Percentiles rank a stretch among this genome's conserved stretches.
These are phyloP conservation scores for Cryptocephalus moraei DNA, from an alignment of 2,888 invertebrate species.

Conservation along the genomic window DNA sequence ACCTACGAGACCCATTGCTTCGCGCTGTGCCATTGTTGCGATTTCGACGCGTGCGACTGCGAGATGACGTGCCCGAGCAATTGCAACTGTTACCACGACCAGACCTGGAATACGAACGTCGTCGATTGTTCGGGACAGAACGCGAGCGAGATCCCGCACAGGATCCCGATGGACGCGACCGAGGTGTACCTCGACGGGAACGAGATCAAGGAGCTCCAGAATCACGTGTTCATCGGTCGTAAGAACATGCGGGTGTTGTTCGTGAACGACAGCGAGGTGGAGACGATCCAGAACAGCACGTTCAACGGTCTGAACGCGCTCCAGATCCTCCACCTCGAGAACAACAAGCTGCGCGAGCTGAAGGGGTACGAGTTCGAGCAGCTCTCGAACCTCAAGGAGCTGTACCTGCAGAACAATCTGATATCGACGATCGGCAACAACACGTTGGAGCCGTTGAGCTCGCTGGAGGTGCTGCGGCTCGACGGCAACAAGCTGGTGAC, in stretches of 20 bases:
- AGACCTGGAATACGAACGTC: slow-evolving; percentile 85
- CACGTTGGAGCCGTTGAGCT: slow-evolving; percentile 67
- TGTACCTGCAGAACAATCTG: slow-evolving; percentile 78
- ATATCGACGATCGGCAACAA: slow-evolving; percentile 70
- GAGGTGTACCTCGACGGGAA: slow-evolving; percentile 89
- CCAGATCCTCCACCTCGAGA: slow-evolving; percentile 72
- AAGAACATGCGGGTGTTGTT: slow-evolving; percentile 80
- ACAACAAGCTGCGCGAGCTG: slow-evolving; percentile 68
- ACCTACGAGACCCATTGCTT: slow-evolving; percentile 90
- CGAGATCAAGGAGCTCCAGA: slow-evolving; percentile 70
- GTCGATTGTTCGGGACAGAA: slow-evolving; percentile 81
- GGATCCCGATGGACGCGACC: slow-evolving; percentile 90
- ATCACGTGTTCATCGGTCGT: slow-evolving; percentile 81
- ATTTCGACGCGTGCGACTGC: slow-evolving; percentile 93
- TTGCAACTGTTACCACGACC: slow-evolving; percentile 91
- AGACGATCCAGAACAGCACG: slow-evolving; percentile 81
- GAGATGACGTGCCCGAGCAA: slow-evolving; percentile 92
- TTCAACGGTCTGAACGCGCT: slow-evolving; percentile 75
- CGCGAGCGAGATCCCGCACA: slow-evolving; percentile 66
- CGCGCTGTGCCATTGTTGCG: slow-evolving; percentile 90
- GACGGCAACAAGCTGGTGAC: slow-evolving; percentile 76
- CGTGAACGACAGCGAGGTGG: slow-evolving; percentile 76
- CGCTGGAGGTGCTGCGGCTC: slow-evolving; percentile 67
- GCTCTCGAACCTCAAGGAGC: slow-evolving; percentile 64
- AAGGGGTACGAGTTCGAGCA: slow-evolving; percentile 81